Conservation (phyloP, 2,888 invertebrate genomes). For the Eubasilissa splendida region DNA sequence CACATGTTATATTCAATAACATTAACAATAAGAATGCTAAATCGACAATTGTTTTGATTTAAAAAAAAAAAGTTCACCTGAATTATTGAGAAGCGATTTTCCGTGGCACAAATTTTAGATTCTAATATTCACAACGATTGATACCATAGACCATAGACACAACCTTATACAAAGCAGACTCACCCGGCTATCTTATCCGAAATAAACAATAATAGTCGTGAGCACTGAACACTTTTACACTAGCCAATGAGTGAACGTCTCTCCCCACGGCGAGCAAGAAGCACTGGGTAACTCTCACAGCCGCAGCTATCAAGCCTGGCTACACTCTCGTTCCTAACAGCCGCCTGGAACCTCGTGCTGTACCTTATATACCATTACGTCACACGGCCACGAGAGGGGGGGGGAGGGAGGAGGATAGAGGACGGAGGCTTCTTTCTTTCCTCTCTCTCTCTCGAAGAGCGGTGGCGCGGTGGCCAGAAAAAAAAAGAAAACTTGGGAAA, state of each 20-base stretch:
- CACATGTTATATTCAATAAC: too few relatives aligned
- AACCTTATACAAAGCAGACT: conserved; percentile 10
- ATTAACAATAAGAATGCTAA: too few relatives aligned
- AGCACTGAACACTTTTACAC: conserved; percentile 39
- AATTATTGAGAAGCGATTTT: too few relatives aligned
- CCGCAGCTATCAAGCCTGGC: conserved; percentile 1
- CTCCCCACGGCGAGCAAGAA: background rate
- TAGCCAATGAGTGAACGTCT: background rate
- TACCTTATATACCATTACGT: conserved; percentile 39
- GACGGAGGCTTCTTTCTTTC: background rate
- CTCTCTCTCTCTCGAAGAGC: conserved; percentile 5
- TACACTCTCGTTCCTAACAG: conserved; percentile 26
- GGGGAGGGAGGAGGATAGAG: background rate
- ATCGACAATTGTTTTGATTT: too few relatives aligned
- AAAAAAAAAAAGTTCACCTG: too few relatives aligned
- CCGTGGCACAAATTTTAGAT: too few relatives aligned
- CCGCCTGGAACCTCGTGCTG: background rate
- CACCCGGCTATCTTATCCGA: conserved; percentile 43
- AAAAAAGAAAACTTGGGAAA: conserved; percentile 15
- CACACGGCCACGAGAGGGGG: conserved; percentile 14
- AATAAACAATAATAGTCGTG: conserved; percentile 35
- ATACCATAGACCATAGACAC: too few relatives aligned
- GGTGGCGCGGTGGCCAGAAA: conserved; percentile 13
- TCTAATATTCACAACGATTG: too few relatives aligned
- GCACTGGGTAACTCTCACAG: background rate